Base-by-base conservation (phyloP, 1,140 invertebrate species). In the Nephila pilipes region DNA sequence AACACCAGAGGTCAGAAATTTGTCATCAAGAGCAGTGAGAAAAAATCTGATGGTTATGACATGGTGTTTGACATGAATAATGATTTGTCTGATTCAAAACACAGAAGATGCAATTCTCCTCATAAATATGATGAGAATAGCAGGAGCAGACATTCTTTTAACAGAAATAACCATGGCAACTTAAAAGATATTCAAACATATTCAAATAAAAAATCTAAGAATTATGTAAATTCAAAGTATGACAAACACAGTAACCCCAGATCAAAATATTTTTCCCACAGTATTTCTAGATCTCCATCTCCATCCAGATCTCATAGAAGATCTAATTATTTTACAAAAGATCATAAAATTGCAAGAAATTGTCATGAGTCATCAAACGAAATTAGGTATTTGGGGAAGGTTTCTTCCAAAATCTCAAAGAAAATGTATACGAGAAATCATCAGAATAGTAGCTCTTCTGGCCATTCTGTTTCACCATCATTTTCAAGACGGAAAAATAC, bases 21-120 rank as follows among this genome's bases (percentile, higher is more conserved):
- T 69, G 38, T 85, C 29, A 54, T 92, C 32, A 92, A 92, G 32
- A 25, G 32, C 38, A 29, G 54, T 20, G 8, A 29, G 12, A 92
- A 85, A 38, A 91, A 63, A 65, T 29, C 90, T 12, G 90, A 92
- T 92, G 60, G 46, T 2, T 85, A 92, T 85, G 80, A 92, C 14
- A 69, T 92, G 90, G 55, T 92, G 14, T 92, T 92, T 85, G 90
- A 92, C 32, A 85, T 54, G 22, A 36, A 63, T 38, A 25, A 83
- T 54, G 36, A 83, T 16, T 29, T n/a, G 16, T 10, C 46, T 54
- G 38, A 54, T 29, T 25, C 22, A 57, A 83, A 83, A 25, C 4
- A 55, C 10, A 54, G n/a, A 75, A 36, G 12, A 32, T 18, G 36
- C 1, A 29, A 75, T 32, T 32, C 29, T 75, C 16, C 69, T 75